Conservation (phyloP, 2,888 invertebrate genomes). For the Copidosoma aretas region DNA sequence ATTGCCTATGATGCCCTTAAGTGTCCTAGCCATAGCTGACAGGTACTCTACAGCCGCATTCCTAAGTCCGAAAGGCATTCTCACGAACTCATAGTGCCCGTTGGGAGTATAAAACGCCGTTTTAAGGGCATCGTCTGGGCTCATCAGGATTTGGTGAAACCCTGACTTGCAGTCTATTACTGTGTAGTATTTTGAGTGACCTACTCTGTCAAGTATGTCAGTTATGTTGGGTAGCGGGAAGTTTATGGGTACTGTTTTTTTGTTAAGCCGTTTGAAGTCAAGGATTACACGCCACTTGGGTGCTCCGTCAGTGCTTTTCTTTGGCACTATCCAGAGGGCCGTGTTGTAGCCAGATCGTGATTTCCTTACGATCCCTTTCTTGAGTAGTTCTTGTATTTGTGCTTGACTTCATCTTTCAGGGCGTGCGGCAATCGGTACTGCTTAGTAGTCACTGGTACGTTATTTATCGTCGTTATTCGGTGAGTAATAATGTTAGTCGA, state of each 20-base stretch:
- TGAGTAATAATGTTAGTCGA: not conserved
- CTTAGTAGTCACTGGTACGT: not conserved
- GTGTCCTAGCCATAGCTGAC: constrained; percentile 47
- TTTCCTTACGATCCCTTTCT: not conserved
- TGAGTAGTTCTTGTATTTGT: not conserved
- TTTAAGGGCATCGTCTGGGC: constrained; percentile 33
- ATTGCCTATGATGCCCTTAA: constrained; percentile 44
- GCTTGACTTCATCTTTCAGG: not conserved
- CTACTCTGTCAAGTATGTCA: constrained; percentile 44
- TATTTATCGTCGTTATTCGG: not conserved
- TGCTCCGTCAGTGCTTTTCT: no score
- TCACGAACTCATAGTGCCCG: no score
- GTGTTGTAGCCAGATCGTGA: constrained; percentile 2
- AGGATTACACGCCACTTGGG: constrained; percentile 3
- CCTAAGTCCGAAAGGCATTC: no score
- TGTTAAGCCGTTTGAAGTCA: constrained; percentile 5
- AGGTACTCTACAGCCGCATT: no score
- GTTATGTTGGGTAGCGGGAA: no score
- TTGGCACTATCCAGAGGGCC: no score
- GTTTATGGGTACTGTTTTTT: not conserved
- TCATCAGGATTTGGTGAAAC: no score
- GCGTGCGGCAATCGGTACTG: constrained; percentile 2
- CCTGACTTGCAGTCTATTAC: no score
- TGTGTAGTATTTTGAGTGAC: no score
- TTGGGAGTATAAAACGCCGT: constrained; percentile 40